These are phyloP conservation scores for Sigmodon hispidus DNA, from an alignment of 2,113 vertebrate genomes.

Conservation along the genomic window DNA sequence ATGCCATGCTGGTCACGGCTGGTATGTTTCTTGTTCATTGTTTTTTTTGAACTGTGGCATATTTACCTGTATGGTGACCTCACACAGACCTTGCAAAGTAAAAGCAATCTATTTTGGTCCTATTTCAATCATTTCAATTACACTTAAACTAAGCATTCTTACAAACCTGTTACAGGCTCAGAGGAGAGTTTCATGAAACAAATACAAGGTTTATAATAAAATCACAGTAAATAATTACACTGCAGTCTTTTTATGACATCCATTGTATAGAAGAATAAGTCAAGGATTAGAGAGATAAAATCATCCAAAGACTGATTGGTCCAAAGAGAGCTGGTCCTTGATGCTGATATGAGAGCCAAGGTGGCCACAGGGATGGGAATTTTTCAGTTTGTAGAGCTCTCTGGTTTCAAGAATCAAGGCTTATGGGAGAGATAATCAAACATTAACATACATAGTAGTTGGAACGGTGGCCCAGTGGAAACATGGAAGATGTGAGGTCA, in stretches of 20 bases:
- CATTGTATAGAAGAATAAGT: constrained; percentile 7
- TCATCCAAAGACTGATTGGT: neutral
- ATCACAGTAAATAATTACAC: neutral
- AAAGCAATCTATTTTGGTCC: neutral
- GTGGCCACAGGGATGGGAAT: neutral
- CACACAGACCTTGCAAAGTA: neutral
- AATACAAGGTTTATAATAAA: constrained; percentile 35
- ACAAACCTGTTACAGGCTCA: neutral
- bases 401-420: neutral
- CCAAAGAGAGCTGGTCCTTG: neutral
- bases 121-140: neutral
- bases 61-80: neutral
- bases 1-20: neutral
- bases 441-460: neutral
- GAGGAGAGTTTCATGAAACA: neutral
- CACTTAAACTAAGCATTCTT: neutral
- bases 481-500: neutral
- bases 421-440: neutral
- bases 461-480: neutral
- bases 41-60: neutral
- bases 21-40: neutral
- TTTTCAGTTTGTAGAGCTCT: neutral
- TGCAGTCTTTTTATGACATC: neutral
- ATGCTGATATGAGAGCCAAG: neutral
- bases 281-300: constrained; percentile 10